These are phyloP conservation scores for Drosophila subquinaria DNA, from an alignment of 2,888 invertebrate species.

Conservation along the genomic window DNA sequence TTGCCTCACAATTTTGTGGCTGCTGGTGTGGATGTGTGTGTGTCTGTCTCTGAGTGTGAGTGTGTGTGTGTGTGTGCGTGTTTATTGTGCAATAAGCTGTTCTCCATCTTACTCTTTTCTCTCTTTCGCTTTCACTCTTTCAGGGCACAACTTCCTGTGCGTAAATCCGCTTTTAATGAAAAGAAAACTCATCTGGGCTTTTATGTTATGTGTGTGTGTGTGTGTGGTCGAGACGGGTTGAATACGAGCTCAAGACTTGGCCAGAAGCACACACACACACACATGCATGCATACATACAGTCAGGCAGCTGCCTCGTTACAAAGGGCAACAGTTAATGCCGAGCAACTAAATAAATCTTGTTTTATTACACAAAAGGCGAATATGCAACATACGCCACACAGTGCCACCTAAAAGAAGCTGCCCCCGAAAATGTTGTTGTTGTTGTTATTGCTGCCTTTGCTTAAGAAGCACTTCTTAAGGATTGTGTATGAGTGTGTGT, in stretches of 20 bases:
- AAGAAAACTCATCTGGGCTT: constrained; percentile 78
- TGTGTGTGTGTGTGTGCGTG: constrained; percentile 40
- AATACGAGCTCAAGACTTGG: constrained; percentile 19
- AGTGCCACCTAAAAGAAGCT: not conserved
- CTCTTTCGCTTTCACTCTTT: not conserved
- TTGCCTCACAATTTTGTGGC: constrained; percentile 45
- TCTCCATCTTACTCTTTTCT: constrained; percentile 36
- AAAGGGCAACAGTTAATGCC: constrained; percentile 81
- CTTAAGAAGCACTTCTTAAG: not conserved
- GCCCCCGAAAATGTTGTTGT: not conserved
- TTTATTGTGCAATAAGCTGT: constrained; percentile 78
- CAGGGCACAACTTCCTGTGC: constrained; percentile 52
- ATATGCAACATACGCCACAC: constrained; percentile 21
- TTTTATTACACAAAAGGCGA: constrained; percentile 68
- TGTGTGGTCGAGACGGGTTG: constrained; percentile 42
- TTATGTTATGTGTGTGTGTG: constrained; percentile 40
- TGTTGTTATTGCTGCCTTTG: not conserved
- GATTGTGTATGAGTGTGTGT: not conserved
- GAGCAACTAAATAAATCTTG: constrained; percentile 79
- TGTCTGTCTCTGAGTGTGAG: constrained; percentile 20
- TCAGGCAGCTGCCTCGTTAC: constrained; percentile 51
- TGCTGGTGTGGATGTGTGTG: constrained; percentile 35
- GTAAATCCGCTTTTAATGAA: constrained; percentile 82
- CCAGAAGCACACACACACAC: constrained; percentile 16
- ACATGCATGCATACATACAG: constrained; percentile 5